Base-by-base conservation (phyloP, 2,113 vertebrate species). In the Nycticorax nycticorax region DNA sequence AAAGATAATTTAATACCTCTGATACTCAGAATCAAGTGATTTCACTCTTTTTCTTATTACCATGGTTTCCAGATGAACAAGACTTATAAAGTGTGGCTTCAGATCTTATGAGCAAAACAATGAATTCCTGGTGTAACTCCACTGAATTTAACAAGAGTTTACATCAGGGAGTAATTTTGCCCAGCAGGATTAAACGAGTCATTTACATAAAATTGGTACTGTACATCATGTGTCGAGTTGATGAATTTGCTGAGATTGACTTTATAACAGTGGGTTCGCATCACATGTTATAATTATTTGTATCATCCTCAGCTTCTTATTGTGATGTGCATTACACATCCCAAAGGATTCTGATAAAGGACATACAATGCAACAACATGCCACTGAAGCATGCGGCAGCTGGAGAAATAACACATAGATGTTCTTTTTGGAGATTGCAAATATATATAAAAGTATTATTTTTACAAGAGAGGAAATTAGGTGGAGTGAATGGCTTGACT, bases 181-280 rank as follows among this genome's bases (percentile, higher is more conserved):
- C 82, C 93, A 93, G 85, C 91, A 94, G 89, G 80, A 94, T 96
- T 95, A 96, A 77, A 63, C 12, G 12, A 93, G 79, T 92, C 27
- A 95, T 97, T 97, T 96, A 92, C 85, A 97, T 97, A 89, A 97
- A 96, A 96, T 66, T 92, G 92, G 81, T 94, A 82, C 76, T 91
- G 94, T 93, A 96, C 68, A 86, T 93, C 91, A 92, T 95, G 73
- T 85, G 77, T 96, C 5, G 50, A 88, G 56, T 56, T 91, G 80
- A 96, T 92, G 90, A 93, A 92, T 96, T 97, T 95, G 87, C 84
- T 71, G 78, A 89, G 89, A 89, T 66, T 95, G 94, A 92, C 95
- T 97, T 96, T 88, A 67, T 93, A 97, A 94, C 90, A 93, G 88
- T 83, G 62, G 83, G 48, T 86, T 97, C 3, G 1, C 83, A 95